phyloP scores from a whole-genome alignment of 2,888 invertebrate genomes.

The Blastobasis adustella region DNA sequence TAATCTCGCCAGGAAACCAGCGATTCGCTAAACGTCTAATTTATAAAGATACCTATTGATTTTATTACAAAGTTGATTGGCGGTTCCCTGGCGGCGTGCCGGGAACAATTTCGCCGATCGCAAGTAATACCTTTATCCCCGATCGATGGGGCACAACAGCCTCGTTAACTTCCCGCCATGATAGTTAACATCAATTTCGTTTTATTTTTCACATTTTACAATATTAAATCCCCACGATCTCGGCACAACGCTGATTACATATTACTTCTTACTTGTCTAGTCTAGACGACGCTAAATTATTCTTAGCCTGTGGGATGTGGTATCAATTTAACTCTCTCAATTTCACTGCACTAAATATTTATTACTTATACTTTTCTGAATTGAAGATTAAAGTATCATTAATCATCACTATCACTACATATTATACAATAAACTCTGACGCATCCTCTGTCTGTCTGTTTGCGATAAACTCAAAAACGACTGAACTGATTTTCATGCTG shows the following conservation, averaged over 20 bases:
- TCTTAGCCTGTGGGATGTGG: conserved; percentile 18
- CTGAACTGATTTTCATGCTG: too few species aligned
- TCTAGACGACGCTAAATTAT: conserved; percentile 29
- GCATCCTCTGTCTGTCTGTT: too few species aligned
- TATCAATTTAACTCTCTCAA: conserved; percentile 25
- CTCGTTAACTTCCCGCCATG: conserved; percentile 54
- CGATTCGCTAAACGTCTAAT: conserved; percentile 12
- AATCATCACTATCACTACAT: too few species aligned
- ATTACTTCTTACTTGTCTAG: conserved; percentile 18
- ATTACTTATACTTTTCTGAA: too few species aligned
- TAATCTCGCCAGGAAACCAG: conserved; percentile 1
- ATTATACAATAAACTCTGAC: too few species aligned
- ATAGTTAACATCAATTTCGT: conserved; percentile 50
- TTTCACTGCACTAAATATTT: conserved; percentile 9
- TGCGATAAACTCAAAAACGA: too few species aligned
- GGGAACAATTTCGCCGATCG: conserved; percentile 21
- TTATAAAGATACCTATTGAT: conserved; percentile 13
- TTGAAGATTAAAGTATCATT: too few species aligned
- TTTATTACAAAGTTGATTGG: conserved; percentile 18
- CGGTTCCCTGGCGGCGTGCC: conserved; percentile 16
- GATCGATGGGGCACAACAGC: conserved; percentile 25
- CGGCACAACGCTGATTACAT: conserved; percentile 48
- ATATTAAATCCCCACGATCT: conserved; percentile 28
- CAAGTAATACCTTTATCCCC: conserved; percentile 9
- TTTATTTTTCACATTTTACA: conserved; percentile 37